Evolutionary conservation across 2,113 vertebrate species (phyloP), one percentile per base, ranked within the genome.

Genomic region (Cyrtonyx montezumae): DNA sequence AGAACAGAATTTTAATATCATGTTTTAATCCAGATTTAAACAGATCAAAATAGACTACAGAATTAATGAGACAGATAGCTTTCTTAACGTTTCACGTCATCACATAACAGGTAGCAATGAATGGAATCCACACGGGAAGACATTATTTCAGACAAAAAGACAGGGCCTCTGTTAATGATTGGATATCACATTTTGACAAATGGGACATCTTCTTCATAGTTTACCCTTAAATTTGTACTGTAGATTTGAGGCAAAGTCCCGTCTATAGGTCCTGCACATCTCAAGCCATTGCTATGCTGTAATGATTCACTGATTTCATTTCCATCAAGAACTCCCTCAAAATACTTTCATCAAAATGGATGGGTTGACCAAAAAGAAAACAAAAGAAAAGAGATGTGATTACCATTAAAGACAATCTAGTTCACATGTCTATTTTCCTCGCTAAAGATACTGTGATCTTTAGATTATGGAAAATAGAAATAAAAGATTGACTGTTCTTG

Each of bases 191-290:
- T 66, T 90, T 90, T 91, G 92, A 95, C 95, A 97, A 94, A 97
- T 95, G 90, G 96, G 94, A 97, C 94, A 96, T 92, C 93, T 91
- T 95, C 95, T 97, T 91, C 42, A 53, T 91, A 68, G 90, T 96
- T 98, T 98, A 98, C 98, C 98, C 98, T 95, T 97, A 97, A 97
- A 95, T 95, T 97, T 96, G 97, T 94, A 97, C 94, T 97, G 97
- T 97, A 98, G 97, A 98, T 91, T 96, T 98, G 97, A 97, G 93
- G 97, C 97, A 98, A 96, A 94, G 96, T 98, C 97, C 98, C 97
- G 75, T 98, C 97, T 91, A 96, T 93, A 87, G 84, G 96, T 96
- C 95, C 96, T 96, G 94, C 51, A 95, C 94, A 96, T 96, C 95
- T 97, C 95, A 98, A 96, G 96, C 96, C 97, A 97, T 98, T 97